These are phyloP conservation scores for Dendrolimus kikuchii DNA, from an alignment of 1,140 invertebrate species.

Conservation along the genomic window DNA sequence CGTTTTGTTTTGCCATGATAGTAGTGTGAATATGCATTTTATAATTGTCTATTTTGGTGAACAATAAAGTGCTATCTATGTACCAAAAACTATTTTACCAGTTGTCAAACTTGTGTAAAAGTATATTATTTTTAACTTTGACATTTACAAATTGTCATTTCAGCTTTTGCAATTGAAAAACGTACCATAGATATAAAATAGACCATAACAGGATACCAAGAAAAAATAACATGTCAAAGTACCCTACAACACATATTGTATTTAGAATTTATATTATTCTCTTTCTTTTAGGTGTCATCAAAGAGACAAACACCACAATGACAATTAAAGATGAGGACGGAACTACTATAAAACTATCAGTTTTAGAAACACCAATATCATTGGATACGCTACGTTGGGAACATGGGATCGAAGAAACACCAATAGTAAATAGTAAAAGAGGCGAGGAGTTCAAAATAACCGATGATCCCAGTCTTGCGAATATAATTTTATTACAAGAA, in stretches of 20 bases:
- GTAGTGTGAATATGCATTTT: too few relatives aligned
- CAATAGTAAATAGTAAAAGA: constrained; percentile 2
- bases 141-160: too few relatives aligned
- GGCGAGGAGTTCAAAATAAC: constrained; percentile 6
- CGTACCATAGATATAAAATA: too few relatives aligned
- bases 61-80: too few relatives aligned
- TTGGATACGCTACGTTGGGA: constrained; percentile 27
- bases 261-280: constrained; percentile 7
- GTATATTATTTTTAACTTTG: too few relatives aligned
- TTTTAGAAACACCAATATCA: constrained; percentile 36
- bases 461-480: constrained; percentile 3
- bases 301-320: constrained; percentile 39
- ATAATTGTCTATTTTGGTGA: too few relatives aligned
- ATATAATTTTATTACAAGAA: constrained; percentile 26
- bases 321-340: constrained; percentile 42
- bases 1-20: too few relatives aligned
- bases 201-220: not conserved
- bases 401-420: constrained; percentile 12
- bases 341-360: constrained; percentile 27
- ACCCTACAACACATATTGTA: constrained; percentile 1
- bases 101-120: too few relatives aligned
- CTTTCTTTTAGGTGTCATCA: constrained; percentile 51
- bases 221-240: constrained; percentile 8
- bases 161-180: too few relatives aligned
- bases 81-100: too few relatives aligned